phyloP scores from a whole-genome alignment of 2,797 vertebrate genomes.

The Diplodus sargus region DNA sequence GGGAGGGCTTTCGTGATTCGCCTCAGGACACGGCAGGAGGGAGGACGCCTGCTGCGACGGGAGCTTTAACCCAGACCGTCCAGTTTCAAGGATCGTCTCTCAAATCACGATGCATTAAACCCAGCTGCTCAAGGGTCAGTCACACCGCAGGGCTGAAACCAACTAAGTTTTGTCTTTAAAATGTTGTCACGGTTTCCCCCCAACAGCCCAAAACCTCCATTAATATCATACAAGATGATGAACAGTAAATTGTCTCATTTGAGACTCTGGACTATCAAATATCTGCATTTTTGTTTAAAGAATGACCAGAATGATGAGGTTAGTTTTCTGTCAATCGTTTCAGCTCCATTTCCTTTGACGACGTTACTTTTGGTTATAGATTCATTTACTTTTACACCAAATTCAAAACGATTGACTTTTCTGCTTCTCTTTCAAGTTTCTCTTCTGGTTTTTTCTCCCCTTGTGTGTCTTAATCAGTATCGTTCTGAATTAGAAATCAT shows the following conservation, averaged over 20 bases:
- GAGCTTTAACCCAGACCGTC: conserved; percentile 10
- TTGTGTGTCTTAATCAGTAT: too few species aligned
- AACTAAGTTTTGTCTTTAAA: neutral
- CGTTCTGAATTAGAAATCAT: too few species aligned
- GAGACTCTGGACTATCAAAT: neutral
- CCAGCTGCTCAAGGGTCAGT: conserved; percentile 2
- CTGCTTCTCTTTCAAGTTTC: too few species aligned
- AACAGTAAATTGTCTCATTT: neutral
- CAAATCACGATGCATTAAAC: neutral
- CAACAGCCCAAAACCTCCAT: neutral
- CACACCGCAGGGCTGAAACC: neutral
- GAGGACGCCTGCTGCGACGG: neutral
- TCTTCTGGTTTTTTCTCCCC: too few species aligned
- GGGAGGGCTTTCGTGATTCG: conserved; percentile 1
- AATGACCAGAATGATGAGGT: neutral
- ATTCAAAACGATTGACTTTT: too few species aligned
- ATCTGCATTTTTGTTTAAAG: neutral
- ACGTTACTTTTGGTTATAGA: neutral
- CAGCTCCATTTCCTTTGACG: neutral
- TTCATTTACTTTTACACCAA: neutral
- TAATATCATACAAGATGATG: neutral
- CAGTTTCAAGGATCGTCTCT: conserved; percentile 8
- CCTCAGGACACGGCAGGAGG: conserved; percentile 28
- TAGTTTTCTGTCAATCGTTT: neutral
- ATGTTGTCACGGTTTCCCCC: neutral